These are phyloP conservation scores for Zaprionus bogoriensis DNA, from an alignment of 2,888 invertebrate species.

Conservation along the genomic window DNA sequence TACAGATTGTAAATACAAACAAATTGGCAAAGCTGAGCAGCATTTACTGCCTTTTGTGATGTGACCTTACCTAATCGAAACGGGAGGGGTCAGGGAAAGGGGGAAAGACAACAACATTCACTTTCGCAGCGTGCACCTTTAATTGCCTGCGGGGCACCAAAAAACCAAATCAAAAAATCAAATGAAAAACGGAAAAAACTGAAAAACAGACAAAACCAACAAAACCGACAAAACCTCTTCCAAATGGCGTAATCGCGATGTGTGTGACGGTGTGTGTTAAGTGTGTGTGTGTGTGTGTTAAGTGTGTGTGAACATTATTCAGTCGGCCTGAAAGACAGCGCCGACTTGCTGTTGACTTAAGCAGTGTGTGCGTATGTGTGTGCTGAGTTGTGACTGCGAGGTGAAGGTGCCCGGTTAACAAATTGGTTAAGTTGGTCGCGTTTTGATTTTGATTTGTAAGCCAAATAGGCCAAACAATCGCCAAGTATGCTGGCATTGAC, in stretches of 20 bases:
- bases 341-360: slow-evolving; percentile 46
- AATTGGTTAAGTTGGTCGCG: slow-evolving; percentile 65
- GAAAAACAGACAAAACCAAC: slow-evolving; percentile 13
- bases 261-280: slow-evolving; percentile 9
- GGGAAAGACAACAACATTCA: slow-evolving; percentile 53
- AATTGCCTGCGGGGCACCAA: slow-evolving; percentile 66
- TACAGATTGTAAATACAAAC: slow-evolving; percentile 24
- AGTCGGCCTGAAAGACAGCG: slow-evolving; percentile 39
- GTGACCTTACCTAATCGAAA: slow-evolving; percentile 48
- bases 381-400: slow-evolving; percentile 23
- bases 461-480: slow-evolving; percentile 42
- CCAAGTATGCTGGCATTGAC: slow-evolving; percentile 54
- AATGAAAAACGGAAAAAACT: slow-evolving; percentile 11
- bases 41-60: slow-evolving; percentile 18
- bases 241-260: slow-evolving; percentile 58
- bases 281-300: slow-evolving; percentile 17
- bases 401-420: slow-evolving; percentile 39
- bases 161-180: slow-evolving; percentile 4
- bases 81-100: background rate
- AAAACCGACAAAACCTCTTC: background rate
- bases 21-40: slow-evolving; percentile 45
- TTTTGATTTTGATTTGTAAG: slow-evolving; percentile 52
- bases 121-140: slow-evolving; percentile 71
- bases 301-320: slow-evolving; percentile 7
- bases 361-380: background rate